These are phyloP conservation scores for Brachionus angularis DNA, from an alignment of 1,140 invertebrate genomes.

Conservation along the genomic window DNA sequence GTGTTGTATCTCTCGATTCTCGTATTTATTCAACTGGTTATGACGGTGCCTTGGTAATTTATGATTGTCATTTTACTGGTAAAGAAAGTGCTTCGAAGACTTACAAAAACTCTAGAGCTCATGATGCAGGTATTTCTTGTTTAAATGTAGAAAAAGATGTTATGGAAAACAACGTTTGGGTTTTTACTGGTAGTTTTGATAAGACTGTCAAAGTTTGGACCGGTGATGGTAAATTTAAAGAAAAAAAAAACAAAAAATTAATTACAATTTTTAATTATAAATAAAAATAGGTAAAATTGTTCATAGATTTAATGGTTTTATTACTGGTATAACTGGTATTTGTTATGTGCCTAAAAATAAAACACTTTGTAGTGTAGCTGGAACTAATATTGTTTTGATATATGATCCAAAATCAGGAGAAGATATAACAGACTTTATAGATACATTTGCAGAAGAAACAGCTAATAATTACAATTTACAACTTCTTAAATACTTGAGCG, in stretches of 20 bases:
- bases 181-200: constrained; percentile 58
- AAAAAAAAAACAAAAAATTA: background rate
- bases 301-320: constrained; percentile 54
- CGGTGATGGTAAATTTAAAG: constrained; percentile 51
- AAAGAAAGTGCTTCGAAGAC: constrained; percentile 51
- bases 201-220: constrained; percentile 58
- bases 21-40: constrained; percentile 57
- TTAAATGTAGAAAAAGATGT: constrained; percentile 53
- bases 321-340: constrained; percentile 53
- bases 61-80: constrained; percentile 55
- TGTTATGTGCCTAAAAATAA: constrained; percentile 56
- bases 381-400: constrained; percentile 51
- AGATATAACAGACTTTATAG: constrained; percentile 50
- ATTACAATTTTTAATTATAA: background rate
- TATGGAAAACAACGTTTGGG: constrained; percentile 54
- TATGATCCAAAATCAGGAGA: constrained; percentile 58
- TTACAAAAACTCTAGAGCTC: constrained; percentile 51
- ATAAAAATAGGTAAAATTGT: constrained; percentile 46
- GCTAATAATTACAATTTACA: constrained; percentile 49
- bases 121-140: constrained; percentile 58
- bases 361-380: constrained; percentile 55
- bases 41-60: constrained; percentile 55
- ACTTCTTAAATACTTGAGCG: constrained; percentile 53
- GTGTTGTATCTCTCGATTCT: constrained; percentile 54
- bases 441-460: constrained; percentile 29